Conservation (phyloP, 30 jellyfish, hydroid and myxozoan species). For the Rhopilema esculentum region DNA sequence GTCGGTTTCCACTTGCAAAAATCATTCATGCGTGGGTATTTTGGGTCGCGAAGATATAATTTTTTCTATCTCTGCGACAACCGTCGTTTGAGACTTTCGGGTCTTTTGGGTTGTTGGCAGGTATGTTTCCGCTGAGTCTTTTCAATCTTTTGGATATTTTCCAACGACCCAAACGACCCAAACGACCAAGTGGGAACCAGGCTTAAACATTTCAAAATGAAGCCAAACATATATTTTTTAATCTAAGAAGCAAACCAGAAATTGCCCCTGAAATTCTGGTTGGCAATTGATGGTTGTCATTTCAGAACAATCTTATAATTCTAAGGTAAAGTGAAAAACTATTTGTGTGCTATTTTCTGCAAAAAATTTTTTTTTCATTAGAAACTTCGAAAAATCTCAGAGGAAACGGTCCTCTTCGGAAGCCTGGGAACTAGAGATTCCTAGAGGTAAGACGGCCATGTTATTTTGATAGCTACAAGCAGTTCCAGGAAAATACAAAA, state of each 20-base stretch:
- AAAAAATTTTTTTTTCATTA: too few species aligned
- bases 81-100: neutral
- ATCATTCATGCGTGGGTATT: neutral
- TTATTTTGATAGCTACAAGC: neutral
- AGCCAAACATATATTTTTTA: too few species aligned
- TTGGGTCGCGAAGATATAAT: neutral
- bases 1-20: neutral
- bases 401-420: neutral
- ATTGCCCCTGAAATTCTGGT: too few species aligned
- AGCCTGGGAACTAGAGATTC: slow-evolving; percentile 12
- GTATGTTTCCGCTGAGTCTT: neutral
- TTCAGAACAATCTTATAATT: too few species aligned
- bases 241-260: too few species aligned
- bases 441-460: neutral
- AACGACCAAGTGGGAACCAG: neutral
- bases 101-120: neutral
- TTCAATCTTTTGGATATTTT: neutral
- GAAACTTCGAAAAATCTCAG: too few species aligned
- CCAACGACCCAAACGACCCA: neutral
- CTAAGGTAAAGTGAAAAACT: too few species aligned
- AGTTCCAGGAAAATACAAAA: neutral
- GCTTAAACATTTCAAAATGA: too few species aligned
- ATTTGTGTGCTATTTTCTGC: too few species aligned
- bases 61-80: too few species aligned
- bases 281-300: too few species aligned